Evolutionary conservation across 2,113 vertebrate genomes (phyloP), one percentile per base, ranked within the genome.

Genomic region (Hemiprocne comata): DNA sequence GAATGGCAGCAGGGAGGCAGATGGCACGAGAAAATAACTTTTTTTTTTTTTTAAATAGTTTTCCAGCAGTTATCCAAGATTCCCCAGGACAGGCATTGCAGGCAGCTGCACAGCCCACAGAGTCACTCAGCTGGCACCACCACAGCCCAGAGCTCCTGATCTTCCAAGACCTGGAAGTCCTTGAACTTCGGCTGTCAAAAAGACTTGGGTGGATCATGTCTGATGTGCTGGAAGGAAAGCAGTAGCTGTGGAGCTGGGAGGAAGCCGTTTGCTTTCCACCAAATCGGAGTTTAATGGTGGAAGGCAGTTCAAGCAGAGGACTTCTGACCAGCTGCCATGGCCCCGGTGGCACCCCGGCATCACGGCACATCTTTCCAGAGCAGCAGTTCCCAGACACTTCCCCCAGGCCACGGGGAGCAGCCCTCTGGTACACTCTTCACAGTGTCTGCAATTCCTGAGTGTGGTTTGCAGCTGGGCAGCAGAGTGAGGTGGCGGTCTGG

Each of bases 11-110:
- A 20, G 31, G 28, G n/a, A 67, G n/a, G 67, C 16, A 57, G 21
- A 60, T 64, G 80, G 83, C 33, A 25, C 15, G 77, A 55, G 17
- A 73, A 77, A 70, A 73, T 10, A 69, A 77, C 1, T 0, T 17
- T 54, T 81, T 80, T 31, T 48, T 48, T 21, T 19, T 31, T 48
- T 48, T 21, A 18, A n/a, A 64, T 38, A 44, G 19, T 93, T 85
- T 85, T 60, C 55, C 2, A 74, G 50, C 36, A 48, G 26, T n/a
- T 48, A 13, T 34, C 64, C 23, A 54, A 17, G 66, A 53, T 33
- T 36, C 9, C 33, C 46, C 14, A 4, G 1, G 1, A 21, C 23
- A 11, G 8, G 46, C 29, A 44, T 33, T 1, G 34, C 36, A 38
- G 48, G 48, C 17, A 38, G 44, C 36, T 70, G 38, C 60, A 23